These are phyloP conservation scores for Drosophila acutilabella DNA, from an alignment of 2,888 invertebrate genomes.

Conservation along the genomic window DNA sequence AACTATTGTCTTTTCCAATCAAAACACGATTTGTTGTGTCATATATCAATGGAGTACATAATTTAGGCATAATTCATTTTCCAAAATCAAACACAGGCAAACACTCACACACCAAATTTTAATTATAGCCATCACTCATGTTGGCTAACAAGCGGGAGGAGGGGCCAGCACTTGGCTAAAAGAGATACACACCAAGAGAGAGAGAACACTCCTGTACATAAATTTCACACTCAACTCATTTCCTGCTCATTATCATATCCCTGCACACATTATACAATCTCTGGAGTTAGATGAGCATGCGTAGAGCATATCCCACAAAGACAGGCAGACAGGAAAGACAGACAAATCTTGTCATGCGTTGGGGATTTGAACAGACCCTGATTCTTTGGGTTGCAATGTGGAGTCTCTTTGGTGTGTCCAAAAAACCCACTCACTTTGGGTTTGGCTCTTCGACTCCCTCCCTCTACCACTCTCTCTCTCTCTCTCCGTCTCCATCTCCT, in stretches of 20 bases:
- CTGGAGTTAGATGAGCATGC: slow-evolving; percentile 61
- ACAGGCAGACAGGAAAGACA: slow-evolving; percentile 4
- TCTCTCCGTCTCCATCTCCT: too few relatives aligned
- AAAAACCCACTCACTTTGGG: slow-evolving; percentile 69
- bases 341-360: slow-evolving; percentile 11
- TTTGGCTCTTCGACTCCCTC: slow-evolving; percentile 11
- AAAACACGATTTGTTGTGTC: slow-evolving; percentile 54
- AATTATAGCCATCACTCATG: slow-evolving; percentile 74
- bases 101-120: slow-evolving; percentile 49
- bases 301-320: slow-evolving; percentile 37
- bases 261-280: slow-evolving; percentile 57
- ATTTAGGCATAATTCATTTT: slow-evolving; percentile 55
- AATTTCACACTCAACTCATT: slow-evolving; percentile 81
- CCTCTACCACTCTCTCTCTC: too few relatives aligned
- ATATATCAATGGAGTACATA: slow-evolving; percentile 52
- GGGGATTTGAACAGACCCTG: slow-evolving; percentile 10
- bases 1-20: slow-evolving; percentile 43
- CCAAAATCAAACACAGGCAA: slow-evolving; percentile 11
- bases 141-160: slow-evolving; percentile 33
- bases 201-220: slow-evolving; percentile 73
- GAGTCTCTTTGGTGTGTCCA: slow-evolving; percentile 54
- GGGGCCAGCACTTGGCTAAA: slow-evolving; percentile 17
- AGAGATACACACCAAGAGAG: background rate
- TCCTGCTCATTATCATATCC: slow-evolving; percentile 78
- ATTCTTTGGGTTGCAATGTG: slow-evolving; percentile 1